A percentile compares a stretch with the other conserved stretches of the same genome.
Conservation (phyloP, 2,113 vertebrate genomes). For the Panthera uncia region DNA sequence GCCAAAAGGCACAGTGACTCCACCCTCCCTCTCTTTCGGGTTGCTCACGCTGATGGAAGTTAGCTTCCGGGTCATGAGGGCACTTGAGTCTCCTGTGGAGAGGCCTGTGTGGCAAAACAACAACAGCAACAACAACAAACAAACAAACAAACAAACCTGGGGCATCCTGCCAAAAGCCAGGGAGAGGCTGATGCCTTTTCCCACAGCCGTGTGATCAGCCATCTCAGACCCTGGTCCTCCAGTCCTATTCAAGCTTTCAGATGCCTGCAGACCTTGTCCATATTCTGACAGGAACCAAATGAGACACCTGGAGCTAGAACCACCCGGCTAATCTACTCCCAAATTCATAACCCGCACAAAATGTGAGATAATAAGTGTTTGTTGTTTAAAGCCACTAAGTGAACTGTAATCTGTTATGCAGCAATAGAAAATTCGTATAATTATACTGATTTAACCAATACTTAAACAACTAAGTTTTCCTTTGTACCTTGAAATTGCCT, state of each 20-base stretch:
- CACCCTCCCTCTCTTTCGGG: neutral
- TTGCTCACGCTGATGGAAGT: neutral
- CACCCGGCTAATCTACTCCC: neutral
- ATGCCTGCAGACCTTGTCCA: neutral
- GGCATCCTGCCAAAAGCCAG: neutral
- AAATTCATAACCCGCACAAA: neutral
- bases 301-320: neutral
- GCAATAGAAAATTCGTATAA: neutral
- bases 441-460: neutral
- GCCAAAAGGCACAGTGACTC: neutral
- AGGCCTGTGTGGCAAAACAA: neutral
- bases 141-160: neutral
- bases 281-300: neutral
- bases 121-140: too few relatives aligned
- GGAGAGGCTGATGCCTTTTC: neutral
- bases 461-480: neutral
- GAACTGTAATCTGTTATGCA: neutral
- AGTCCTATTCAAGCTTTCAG: neutral
- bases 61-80: neutral
- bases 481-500: constrained; percentile 7
- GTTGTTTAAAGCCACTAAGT: neutral
- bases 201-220: neutral
- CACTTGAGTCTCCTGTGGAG: neutral
- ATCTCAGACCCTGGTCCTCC: neutral
- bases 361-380: neutral